Conservation (phyloP, 1,140 invertebrate species). For the Pseudomyrmex sp. region DNA sequence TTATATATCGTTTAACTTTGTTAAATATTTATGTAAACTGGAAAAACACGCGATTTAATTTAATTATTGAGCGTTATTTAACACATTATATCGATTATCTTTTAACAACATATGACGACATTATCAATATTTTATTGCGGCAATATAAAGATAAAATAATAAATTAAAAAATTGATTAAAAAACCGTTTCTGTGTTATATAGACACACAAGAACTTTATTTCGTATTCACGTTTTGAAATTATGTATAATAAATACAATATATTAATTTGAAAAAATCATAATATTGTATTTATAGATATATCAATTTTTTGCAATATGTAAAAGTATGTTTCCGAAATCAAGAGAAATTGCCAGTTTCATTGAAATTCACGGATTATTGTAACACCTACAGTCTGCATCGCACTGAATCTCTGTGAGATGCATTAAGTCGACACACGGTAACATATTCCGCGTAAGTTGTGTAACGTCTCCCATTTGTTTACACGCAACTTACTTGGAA, state of each 20-base stretch:
- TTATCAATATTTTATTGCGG: conserved; percentile 31
- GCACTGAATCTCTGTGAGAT: background rate
- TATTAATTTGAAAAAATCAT: background rate
- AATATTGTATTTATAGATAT: background rate
- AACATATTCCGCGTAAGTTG: background rate
- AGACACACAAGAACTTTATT: background rate
- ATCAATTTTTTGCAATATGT: background rate
- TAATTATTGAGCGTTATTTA: conserved; percentile 38
- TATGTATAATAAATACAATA: background rate
- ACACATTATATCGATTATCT: conserved; percentile 9
- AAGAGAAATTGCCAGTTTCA: background rate
- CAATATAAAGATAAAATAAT: background rate
- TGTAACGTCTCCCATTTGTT: conserved; percentile 9
- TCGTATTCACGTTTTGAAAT: background rate
- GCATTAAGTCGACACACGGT: background rate
- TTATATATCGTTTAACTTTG: conserved; percentile 4
- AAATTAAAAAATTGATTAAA: background rate
- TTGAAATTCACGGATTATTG: background rate
- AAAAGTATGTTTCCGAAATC: background rate
- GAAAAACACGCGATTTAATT: conserved; percentile 28
- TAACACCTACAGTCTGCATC: conserved; percentile 6
- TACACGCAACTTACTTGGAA: background rate
- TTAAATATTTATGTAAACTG: conserved; percentile 17
- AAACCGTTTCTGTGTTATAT: background rate
- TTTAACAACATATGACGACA: background rate